phyloP scores from a whole-genome alignment of 2,113 vertebrate species.

The Sorex fumeus region DNA sequence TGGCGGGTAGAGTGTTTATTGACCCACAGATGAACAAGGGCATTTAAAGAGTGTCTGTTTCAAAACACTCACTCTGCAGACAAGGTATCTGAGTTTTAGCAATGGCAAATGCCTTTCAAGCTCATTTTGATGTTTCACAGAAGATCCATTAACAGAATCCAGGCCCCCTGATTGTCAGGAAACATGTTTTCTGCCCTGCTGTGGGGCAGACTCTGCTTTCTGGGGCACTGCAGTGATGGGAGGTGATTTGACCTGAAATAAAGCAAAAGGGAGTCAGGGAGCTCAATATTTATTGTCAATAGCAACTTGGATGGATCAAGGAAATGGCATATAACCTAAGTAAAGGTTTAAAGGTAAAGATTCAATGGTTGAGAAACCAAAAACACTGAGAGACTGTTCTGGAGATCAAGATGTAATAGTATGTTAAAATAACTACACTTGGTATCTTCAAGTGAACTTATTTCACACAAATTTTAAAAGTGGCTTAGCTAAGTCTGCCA shows the following conservation, averaged over 20 bases:
- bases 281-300: not conserved
- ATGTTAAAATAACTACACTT: not conserved
- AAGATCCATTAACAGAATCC: not conserved
- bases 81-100: not conserved
- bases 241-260: not conserved
- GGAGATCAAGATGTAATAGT: not conserved
- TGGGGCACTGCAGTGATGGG: not conserved
- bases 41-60: not conserved
- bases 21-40: not conserved
- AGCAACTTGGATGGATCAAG: not conserved
- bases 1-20: not conserved
- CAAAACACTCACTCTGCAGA: not conserved
- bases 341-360: not conserved
- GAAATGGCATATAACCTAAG: not conserved
- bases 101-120: not conserved
- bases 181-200: not conserved
- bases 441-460: not conserved
- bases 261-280: not conserved
- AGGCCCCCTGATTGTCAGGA: conserved; percentile 11
- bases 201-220: not conserved
- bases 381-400: not conserved
- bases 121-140: not conserved
- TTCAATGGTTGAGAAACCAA: not conserved
- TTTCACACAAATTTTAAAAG: not conserved
- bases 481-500: not conserved